Conservation (phyloP, 2,797 vertebrate species). For the Caiman crocodilus region DNA sequence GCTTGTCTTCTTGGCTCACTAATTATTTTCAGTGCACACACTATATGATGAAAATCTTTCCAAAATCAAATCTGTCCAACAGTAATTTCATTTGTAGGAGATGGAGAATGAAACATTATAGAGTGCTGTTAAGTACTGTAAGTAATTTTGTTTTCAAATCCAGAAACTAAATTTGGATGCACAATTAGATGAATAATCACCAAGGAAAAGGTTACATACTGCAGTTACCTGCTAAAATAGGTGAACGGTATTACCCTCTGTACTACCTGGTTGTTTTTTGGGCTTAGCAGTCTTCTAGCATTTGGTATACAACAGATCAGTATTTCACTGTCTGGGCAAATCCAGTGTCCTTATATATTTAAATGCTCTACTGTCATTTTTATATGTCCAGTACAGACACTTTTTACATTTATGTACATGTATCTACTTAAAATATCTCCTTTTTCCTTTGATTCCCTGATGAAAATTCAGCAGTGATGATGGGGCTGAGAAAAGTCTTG, state of each 20-base stretch:
- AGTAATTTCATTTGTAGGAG: conserved; percentile 61
- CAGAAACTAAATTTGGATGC: conserved; percentile 63
- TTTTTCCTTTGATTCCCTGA: too few species aligned
- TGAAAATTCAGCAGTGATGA: too few species aligned
- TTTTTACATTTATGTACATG: neutral
- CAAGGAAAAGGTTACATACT: conserved; percentile 63
- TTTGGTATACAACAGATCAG: neutral
- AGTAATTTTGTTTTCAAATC: conserved; percentile 76
- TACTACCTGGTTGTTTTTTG: conserved; percentile 10
- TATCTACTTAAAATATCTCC: conserved; percentile 13
- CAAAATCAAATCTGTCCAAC: conserved; percentile 63
- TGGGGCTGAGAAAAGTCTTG: too few species aligned
- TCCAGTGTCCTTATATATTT: neutral
- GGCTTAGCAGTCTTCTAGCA: neutral
- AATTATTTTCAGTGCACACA: conserved; percentile 59
- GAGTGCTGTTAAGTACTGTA: conserved; percentile 38
- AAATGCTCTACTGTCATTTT: conserved; percentile 17
- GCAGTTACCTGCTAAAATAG: conserved; percentile 20
- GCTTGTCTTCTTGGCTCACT: conserved; percentile 50
- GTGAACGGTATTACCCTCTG: conserved; percentile 18
- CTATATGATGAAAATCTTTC: conserved; percentile 58
- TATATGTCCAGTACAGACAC: neutral
- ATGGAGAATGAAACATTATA: conserved; percentile 35
- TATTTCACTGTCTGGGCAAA: neutral
- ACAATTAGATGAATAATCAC: conserved; percentile 74